Conservation (phyloP, 2,888 invertebrate species). For the Epinotia brunnichana region DNA sequence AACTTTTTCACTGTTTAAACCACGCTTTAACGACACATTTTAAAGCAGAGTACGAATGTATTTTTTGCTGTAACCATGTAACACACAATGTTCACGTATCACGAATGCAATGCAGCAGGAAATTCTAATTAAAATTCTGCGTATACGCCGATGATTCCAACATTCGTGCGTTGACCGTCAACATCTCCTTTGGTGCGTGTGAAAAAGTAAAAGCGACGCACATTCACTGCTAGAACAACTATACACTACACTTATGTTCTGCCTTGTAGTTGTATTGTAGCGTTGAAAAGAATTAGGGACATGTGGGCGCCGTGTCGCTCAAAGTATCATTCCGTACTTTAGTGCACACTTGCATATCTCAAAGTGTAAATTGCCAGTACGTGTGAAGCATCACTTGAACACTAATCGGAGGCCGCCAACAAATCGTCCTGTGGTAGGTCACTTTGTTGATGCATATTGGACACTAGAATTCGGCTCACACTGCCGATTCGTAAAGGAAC, state of each 20-base stretch:
- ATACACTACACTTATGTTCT: constrained; percentile 14
- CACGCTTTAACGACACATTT: constrained; percentile 61
- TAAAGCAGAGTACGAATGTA: constrained; percentile 69
- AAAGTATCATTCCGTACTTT: constrained; percentile 43
- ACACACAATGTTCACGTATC: constrained; percentile 78
- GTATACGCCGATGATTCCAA: constrained; percentile 74
- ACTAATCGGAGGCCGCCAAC: constrained; percentile 64
- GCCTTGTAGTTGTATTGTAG: constrained; percentile 3
- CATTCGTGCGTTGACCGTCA: constrained; percentile 75
- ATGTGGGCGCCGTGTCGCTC: constrained; percentile 32
- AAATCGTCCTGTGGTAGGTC: constrained; percentile 74
- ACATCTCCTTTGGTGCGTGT: constrained; percentile 75
- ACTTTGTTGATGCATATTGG: constrained; percentile 59
- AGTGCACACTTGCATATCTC: constrained; percentile 47
- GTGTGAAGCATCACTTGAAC: constrained; percentile 70
- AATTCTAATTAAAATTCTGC: constrained; percentile 81
- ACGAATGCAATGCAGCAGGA: constrained; percentile 73
- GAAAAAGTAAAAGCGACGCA: constrained; percentile 74
- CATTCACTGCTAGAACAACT: constrained; percentile 26
- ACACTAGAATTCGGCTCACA: constrained; percentile 58
- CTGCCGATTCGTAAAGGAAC: constrained; percentile 50
- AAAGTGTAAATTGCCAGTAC: constrained; percentile 72
- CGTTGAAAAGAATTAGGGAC: constrained; percentile 20
- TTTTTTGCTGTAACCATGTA: constrained; percentile 81
- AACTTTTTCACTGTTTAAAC: constrained; percentile 58